These are phyloP conservation scores for Austrofundulus limnaeus DNA, from an alignment of 2,113 vertebrate genomes.

Conservation along the genomic window DNA sequence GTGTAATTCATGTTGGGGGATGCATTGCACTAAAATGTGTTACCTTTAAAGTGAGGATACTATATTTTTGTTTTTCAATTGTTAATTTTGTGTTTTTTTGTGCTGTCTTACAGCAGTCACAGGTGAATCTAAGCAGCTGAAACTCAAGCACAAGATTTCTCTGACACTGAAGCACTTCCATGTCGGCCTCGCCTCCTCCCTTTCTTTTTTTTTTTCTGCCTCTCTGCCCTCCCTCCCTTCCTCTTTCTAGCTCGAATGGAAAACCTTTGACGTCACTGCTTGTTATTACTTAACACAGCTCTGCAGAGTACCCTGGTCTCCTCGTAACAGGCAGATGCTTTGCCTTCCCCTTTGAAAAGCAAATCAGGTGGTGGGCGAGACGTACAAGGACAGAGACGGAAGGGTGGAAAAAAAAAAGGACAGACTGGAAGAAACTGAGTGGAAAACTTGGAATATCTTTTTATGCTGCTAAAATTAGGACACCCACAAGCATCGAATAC, in stretches of 20 bases:
- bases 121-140: slow-evolving; percentile 32
- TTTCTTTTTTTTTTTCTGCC: slow-evolving; percentile 12
- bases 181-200: slow-evolving; percentile 37
- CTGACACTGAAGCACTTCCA: slow-evolving; percentile 41
- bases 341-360: slow-evolving; percentile 67
- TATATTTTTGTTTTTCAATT: neutral
- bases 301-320: slow-evolving; percentile 67
- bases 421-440: slow-evolving; percentile 2
- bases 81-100: neutral
- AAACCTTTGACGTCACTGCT: slow-evolving; percentile 75
- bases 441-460: neutral
- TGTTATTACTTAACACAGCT: slow-evolving; percentile 78
- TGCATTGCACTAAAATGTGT: no score
- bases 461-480: neutral
- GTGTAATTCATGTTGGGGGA: slow-evolving; percentile 9
- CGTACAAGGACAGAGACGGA: slow-evolving; percentile 26
- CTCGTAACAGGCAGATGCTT: slow-evolving; percentile 73
- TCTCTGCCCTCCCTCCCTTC: slow-evolving; percentile 50
- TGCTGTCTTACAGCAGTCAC: neutral
- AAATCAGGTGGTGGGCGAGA: slow-evolving; percentile 55
- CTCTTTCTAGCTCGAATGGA: slow-evolving; percentile 55
- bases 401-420: slow-evolving; percentile 2
- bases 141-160: slow-evolving; percentile 51
- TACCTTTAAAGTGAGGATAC: no score
- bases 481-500: no score